Percentiles rank a stretch among this genome's conserved stretches.
phyloP scores from a whole-genome alignment of 2,797 vertebrate genomes.

The Cryptoblepharus egeriae region DNA sequence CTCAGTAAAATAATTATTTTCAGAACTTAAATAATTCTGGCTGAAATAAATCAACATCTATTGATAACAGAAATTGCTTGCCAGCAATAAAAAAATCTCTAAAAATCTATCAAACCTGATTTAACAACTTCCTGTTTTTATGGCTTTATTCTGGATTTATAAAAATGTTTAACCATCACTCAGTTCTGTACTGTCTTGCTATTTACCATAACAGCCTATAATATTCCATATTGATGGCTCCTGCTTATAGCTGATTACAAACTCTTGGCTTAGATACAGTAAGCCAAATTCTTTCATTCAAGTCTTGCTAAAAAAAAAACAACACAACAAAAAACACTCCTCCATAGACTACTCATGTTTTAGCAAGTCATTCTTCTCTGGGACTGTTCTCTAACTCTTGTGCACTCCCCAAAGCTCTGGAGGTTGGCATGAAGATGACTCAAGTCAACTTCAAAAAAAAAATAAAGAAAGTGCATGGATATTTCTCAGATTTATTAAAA shows the following conservation, averaged over 20 bases:
- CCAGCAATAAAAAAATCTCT: neutral
- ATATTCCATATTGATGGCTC: constrained; percentile 29
- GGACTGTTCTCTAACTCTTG: neutral
- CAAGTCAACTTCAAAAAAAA: neutral
- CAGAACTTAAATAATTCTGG: constrained; percentile 12
- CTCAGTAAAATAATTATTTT: constrained; percentile 25
- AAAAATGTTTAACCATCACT: constrained; percentile 9
- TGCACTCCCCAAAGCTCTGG: neutral
- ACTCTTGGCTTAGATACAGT: neutral
- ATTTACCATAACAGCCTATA: constrained; percentile 19
- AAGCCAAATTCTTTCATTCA: neutral
- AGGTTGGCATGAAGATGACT: neutral
- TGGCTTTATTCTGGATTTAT: constrained; percentile 50
- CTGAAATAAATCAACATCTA: constrained; percentile 36
- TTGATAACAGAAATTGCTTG: constrained; percentile 16
- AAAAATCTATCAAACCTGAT: constrained; percentile 30
- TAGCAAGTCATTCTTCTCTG: neutral
- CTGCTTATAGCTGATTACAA: neutral
- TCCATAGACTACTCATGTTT: neutral
- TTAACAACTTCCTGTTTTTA: constrained; percentile 36
- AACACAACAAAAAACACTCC: neutral
- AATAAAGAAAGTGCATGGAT: neutral
- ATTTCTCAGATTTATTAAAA: neutral
- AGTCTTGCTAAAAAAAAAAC: no score
- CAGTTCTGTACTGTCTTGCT: constrained; percentile 16